Conservation (phyloP, 2,113 vertebrate genomes). For the human (Homo sapiens) region GRCh38 chr1:207286501-207287000, state of each 20-base stretch:
- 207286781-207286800: background rate
- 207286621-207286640: background rate
- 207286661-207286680: background rate
- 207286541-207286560: background rate
- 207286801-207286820: background rate
- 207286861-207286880: background rate
- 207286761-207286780: background rate
- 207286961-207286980: background rate
- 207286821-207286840: background rate
- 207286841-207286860: background rate
- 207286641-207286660: background rate
- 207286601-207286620: background rate
- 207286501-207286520: background rate
- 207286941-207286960: slow-evolving; percentile 1
- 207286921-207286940: background rate
- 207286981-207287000: background rate
- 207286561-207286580: background rate
- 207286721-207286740: background rate
- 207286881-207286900: background rate
- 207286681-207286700: background rate
- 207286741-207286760: background rate
- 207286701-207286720: background rate
- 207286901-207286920: background rate
- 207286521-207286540: background rate
- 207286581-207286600: background rate